phyloP scores from a whole-genome alignment of 2,888 invertebrate genomes.

The Vannuccia rotundouncinata region DNA sequence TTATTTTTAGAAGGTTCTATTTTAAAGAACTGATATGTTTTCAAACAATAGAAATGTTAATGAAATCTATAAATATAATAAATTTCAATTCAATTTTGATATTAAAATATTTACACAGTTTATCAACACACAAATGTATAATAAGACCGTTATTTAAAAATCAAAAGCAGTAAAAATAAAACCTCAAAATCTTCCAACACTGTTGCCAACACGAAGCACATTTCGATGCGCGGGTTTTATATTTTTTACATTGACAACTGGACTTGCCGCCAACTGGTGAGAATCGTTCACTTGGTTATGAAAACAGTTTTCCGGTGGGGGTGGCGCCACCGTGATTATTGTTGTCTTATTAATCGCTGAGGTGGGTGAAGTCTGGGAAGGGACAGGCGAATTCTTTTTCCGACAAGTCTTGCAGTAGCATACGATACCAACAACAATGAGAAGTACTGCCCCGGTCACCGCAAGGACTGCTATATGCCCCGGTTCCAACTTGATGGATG shows the following conservation, averaged over 20 bases:
- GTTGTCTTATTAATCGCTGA: neutral
- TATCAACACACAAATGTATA: no score
- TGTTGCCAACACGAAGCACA: conserved; percentile 4
- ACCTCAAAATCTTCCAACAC: neutral
- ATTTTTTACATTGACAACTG: neutral
- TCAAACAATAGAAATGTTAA: no score
- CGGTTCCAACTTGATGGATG: no score
- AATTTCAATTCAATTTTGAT: no score
- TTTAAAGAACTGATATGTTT: no score
- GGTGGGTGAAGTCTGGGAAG: neutral
- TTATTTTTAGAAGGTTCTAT: no score
- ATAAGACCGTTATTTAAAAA: no score
- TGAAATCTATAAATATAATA: no score
- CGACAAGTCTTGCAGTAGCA: conserved; percentile 15
- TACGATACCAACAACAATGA: neutral
- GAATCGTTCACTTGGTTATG: neutral
- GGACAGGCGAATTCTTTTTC: neutral
- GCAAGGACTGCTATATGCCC: neutral
- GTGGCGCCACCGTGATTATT: neutral
- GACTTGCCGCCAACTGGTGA: neutral
- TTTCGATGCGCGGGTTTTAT: neutral
- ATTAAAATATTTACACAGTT: no score
- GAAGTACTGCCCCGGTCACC: neutral
- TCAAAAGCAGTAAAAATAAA: neutral
- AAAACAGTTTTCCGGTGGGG: neutral